phyloP scores from a whole-genome alignment of 2,797 vertebrate species.

The Malurus leucopterus region DNA sequence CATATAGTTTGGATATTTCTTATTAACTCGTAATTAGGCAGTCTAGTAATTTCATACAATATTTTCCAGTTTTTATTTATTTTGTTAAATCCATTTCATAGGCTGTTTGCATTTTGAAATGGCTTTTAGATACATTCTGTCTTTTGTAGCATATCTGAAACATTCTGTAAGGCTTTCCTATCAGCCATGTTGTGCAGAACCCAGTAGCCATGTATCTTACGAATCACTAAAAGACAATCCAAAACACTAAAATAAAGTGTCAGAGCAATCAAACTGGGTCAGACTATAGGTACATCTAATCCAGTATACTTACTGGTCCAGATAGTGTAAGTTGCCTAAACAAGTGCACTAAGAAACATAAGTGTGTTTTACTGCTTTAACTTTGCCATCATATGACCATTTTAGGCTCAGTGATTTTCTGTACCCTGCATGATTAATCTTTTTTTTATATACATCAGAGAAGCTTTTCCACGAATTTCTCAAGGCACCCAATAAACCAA shows the following conservation, averaged over 20 bases:
- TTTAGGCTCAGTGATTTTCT: neutral
- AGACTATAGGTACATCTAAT: neutral
- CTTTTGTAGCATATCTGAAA: neutral
- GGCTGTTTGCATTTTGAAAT: neutral
- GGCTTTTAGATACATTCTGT: neutral
- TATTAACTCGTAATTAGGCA: neutral
- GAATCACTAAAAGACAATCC: neutral
- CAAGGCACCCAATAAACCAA: neutral
- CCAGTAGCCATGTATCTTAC: neutral
- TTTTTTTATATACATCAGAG: neutral
- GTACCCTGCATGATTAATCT: neutral
- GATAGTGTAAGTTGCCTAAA: neutral
- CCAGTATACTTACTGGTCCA: neutral
- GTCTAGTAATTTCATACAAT: neutral
- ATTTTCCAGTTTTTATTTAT: neutral
- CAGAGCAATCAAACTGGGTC: neutral
- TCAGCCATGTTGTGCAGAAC: neutral
- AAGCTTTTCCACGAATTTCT: neutral
- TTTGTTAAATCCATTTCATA: neutral
- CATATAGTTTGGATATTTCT: neutral
- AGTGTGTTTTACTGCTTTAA: neutral
- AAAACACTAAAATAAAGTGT: neutral
- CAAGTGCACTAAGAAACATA: neutral
- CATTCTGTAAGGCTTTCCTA: neutral
- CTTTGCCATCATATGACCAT: neutral